A percentile compares a stretch with the other conserved stretches of the same genome.
Conservation (phyloP, 2,888 invertebrate species). For the Eupithecia subumbrata region DNA sequence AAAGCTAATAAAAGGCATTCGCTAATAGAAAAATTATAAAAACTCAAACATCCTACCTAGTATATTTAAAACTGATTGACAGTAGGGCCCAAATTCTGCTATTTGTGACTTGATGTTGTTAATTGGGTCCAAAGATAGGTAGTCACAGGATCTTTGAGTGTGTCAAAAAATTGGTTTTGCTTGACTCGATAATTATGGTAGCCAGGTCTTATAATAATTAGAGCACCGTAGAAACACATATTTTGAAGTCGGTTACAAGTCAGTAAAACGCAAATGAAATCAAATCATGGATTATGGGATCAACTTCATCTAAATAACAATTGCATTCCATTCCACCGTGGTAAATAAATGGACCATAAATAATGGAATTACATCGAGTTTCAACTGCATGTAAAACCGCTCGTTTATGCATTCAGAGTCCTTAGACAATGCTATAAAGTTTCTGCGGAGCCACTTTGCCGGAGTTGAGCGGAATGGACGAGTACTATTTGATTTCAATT, state of each 20-base stretch:
- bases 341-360: background rate
- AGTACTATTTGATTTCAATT: conserved; percentile 63
- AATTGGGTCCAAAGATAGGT: too few relatives aligned
- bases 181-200: too few relatives aligned
- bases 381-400: conserved; percentile 44
- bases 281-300: background rate
- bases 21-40: background rate
- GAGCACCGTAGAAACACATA: background rate
- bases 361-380: conserved; percentile 1
- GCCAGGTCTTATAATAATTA: too few relatives aligned
- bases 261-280: background rate
- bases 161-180: background rate
- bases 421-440: conserved; percentile 66
- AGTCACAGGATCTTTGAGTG: too few relatives aligned
- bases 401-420: conserved; percentile 65
- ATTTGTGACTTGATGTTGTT: background rate
- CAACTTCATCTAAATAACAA: background rate
- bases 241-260: background rate
- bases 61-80: background rate
- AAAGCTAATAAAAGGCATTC: too few relatives aligned
- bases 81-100: background rate
- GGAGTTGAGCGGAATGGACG: conserved; percentile 61
- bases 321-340: background rate
- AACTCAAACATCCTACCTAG: background rate
- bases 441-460: conserved; percentile 56